These are phyloP conservation scores for Ectropis crepuscularia DNA, from an alignment of 2,888 invertebrate species.

Conservation along the genomic window DNA sequence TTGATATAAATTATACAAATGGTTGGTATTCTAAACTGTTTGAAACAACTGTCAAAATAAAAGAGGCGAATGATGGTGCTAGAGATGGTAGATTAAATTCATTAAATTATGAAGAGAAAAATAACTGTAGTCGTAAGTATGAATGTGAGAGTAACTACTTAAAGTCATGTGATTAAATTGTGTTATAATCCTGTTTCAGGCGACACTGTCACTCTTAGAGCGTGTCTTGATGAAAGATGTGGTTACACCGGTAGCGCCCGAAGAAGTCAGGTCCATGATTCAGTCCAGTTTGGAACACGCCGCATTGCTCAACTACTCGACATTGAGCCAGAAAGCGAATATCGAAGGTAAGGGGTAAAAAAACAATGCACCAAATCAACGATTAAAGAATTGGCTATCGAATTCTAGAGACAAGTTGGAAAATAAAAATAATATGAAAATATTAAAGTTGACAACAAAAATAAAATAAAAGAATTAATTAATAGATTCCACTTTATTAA, in stretches of 20 bases:
- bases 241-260: conserved; percentile 97
- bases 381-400: neutral
- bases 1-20: too few species aligned
- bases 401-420: neutral
- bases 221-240: conserved; percentile 99
- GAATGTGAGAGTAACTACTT: too few species aligned
- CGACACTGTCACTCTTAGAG: conserved; percentile 97
- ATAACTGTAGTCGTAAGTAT: too few species aligned
- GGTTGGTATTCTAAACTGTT: too few species aligned
- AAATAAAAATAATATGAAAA: neutral
- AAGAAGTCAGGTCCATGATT: conserved; percentile 98
- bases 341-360: conserved; percentile 91
- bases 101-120: too few species aligned
- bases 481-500: too few species aligned
- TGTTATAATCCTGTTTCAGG: conserved; percentile 67
- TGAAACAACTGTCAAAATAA: too few species aligned
- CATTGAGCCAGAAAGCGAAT: conserved; percentile 98
- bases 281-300: conserved; percentile 99
- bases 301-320: conserved; percentile 98
- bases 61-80: too few species aligned
- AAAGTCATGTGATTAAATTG: neutral
- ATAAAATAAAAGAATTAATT: too few species aligned
- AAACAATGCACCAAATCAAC: neutral
- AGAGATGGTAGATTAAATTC: too few species aligned
- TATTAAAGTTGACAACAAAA: neutral